phyloP scores from a whole-genome alignment of 2,888 invertebrate species.

The Conistra vaccinii region DNA sequence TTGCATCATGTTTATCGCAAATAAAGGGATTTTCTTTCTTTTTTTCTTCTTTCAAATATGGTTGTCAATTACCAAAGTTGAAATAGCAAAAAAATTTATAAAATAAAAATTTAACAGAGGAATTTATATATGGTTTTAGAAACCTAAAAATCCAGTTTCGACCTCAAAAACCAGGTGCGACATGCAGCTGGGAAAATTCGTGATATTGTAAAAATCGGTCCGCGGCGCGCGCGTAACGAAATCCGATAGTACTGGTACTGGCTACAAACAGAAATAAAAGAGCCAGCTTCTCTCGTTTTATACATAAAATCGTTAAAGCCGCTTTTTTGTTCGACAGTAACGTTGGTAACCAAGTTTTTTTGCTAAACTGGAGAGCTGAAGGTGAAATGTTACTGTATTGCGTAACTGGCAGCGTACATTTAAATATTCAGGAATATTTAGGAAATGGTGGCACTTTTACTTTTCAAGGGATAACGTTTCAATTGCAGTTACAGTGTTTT shows the following conservation, averaged over 20 bases:
- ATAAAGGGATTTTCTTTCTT: no score
- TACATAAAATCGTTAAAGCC: conserved; percentile 68
- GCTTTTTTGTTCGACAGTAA: conserved; percentile 62
- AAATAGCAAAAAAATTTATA: conserved; percentile 15
- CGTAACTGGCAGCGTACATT: conserved; percentile 48
- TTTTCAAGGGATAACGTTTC: conserved; percentile 30
- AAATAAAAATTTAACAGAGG: conserved; percentile 23
- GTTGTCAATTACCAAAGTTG: neutral
- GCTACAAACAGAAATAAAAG: conserved; percentile 69
- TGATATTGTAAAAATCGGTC: conserved; percentile 71
- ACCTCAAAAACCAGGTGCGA: conserved; percentile 68
- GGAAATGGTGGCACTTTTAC: conserved; percentile 31
- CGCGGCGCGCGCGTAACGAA: conserved; percentile 66
- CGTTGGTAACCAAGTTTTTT: conserved; percentile 63
- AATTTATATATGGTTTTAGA: conserved; percentile 42
- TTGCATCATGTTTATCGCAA: no score
- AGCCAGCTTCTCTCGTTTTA: conserved; percentile 65
- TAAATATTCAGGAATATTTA: conserved; percentile 52
- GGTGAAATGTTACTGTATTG: conserved; percentile 63
- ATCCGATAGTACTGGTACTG: conserved; percentile 73
- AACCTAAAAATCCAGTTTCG: conserved; percentile 66
- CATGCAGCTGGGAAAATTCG: conserved; percentile 64
- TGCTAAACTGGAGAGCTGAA: conserved; percentile 51
- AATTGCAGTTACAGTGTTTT: conserved; percentile 3
- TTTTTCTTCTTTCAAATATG: no score